Conservation (phyloP, 2,113 vertebrate genomes). For the Pao palembangensis region DNA sequence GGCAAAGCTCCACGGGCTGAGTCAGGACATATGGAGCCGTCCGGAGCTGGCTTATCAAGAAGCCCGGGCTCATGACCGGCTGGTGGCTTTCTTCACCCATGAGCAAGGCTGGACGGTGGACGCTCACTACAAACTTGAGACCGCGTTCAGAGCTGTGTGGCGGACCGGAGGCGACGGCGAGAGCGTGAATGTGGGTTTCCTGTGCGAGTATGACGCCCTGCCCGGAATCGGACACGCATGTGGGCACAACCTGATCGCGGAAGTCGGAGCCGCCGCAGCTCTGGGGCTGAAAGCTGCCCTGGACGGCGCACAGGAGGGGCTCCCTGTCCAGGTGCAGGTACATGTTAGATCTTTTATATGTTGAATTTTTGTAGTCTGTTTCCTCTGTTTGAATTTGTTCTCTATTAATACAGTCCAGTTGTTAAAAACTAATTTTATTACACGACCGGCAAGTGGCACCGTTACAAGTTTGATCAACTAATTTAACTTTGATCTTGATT, state of each 20-base stretch:
- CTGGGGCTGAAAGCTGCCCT: slow-evolving; percentile 78
- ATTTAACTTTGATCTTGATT: too few species aligned
- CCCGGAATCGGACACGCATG: slow-evolving; percentile 84
- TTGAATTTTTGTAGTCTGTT: too few species aligned
- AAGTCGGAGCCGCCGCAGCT: slow-evolving; percentile 80
- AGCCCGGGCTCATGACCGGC: slow-evolving; percentile 72
- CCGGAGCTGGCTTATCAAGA: slow-evolving; percentile 82
- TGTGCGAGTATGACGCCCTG: slow-evolving; percentile 90
- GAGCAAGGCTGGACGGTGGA: slow-evolving; percentile 76
- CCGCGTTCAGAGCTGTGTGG: slow-evolving; percentile 83
- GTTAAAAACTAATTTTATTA: too few species aligned
- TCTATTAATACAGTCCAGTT: too few species aligned
- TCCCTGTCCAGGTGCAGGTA: slow-evolving; percentile 75
- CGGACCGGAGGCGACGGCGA: slow-evolving; percentile 15
- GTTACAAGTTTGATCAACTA: too few species aligned
- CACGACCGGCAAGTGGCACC: too few species aligned
- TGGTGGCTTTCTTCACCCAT: slow-evolving; percentile 77
- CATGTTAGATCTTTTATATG: neutral
- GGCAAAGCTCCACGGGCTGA: slow-evolving; percentile 71
- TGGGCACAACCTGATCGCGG: slow-evolving; percentile 88
- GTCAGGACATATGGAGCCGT: slow-evolving; percentile 79
- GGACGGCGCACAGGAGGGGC: slow-evolving; percentile 51
- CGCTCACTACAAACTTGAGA: slow-evolving; percentile 74
- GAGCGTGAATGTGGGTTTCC: slow-evolving; percentile 76
- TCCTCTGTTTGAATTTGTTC: too few species aligned